These are phyloP conservation scores for Tarsius wallacei DNA, from an alignment of 2,797 vertebrate genomes.

Conservation along the genomic window DNA sequence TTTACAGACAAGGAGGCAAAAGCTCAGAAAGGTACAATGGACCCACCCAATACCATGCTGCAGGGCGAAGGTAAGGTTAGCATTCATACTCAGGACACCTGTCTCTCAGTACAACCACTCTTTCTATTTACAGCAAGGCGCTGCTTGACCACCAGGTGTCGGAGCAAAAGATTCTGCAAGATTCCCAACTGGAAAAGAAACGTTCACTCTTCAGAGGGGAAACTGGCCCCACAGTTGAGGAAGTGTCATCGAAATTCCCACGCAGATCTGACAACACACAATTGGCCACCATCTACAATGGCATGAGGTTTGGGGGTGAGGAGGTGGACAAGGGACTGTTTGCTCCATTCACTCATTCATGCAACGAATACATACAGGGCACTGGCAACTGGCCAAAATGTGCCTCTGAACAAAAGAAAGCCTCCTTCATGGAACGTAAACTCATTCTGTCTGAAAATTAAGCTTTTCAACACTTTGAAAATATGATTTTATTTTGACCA, in stretches of 20 bases:
- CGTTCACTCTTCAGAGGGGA: neutral
- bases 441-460: neutral
- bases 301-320: accelerated
- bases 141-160: neutral
- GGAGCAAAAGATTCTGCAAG: neutral
- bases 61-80: accelerated
- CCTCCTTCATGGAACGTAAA: neutral
- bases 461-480: neutral
- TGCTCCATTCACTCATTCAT: accelerated
- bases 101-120: neutral
- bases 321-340: accelerated
- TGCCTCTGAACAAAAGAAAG: accelerated
- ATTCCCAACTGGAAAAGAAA: neutral
- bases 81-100: neutral
- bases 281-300: accelerated
- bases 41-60: too few relatives aligned
- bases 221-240: neutral
- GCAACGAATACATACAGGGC: accelerated
- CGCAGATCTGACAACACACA: accelerated
- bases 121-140: neutral
- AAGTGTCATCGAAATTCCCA: neutral
- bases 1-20: accelerated
- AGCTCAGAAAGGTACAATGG: accelerated
- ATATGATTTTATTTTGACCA: neutral
- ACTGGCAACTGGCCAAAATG: accelerated